A percentile compares a stretch with the other conserved stretches of the same genome.
Evolutionary conservation across 2,888 invertebrate species (phyloP).

Genomic region (Rambutsinella grinnellia): DNA sequence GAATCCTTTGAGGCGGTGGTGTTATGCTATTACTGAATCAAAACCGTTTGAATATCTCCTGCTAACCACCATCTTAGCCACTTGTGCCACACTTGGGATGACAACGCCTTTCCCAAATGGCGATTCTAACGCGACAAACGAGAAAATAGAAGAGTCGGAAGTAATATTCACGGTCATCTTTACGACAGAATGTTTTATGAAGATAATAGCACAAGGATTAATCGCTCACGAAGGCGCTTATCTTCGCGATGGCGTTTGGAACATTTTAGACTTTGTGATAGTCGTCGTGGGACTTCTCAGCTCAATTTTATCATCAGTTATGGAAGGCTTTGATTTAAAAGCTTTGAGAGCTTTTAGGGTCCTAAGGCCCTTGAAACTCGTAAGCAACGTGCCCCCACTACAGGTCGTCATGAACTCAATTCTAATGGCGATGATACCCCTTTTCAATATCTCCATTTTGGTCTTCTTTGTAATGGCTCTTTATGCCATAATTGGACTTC

Average conservation of each 20-base stretch:
- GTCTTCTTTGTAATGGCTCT: constrained; percentile 99
- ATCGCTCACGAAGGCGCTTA: constrained; percentile 97
- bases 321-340: constrained; percentile 99
- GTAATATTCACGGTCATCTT: constrained; percentile 97
- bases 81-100: constrained; percentile 75
- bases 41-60: constrained; percentile 74
- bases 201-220: constrained; percentile 99
- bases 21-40: constrained; percentile 64
- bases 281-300: constrained; percentile 90
- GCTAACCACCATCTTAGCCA: constrained; percentile 75
- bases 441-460: constrained; percentile 98
- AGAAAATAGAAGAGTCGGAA: constrained; percentile 74
- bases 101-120: constrained; percentile 74
- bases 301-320: constrained; percentile 75
- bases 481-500: constrained; percentile 98
- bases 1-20: constrained; percentile 63
- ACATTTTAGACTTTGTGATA: constrained; percentile 95
- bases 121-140: constrained; percentile 74
- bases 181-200: constrained; percentile 98
- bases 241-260: constrained; percentile 97
- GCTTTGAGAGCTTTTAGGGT: constrained; percentile 98
- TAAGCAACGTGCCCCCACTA: constrained; percentile 99
- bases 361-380: constrained; percentile 94
- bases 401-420: constrained; percentile 99
- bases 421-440: constrained; percentile 91